Conservation (phyloP, 2,797 vertebrate species). For the Thunnus albacares region DNA sequence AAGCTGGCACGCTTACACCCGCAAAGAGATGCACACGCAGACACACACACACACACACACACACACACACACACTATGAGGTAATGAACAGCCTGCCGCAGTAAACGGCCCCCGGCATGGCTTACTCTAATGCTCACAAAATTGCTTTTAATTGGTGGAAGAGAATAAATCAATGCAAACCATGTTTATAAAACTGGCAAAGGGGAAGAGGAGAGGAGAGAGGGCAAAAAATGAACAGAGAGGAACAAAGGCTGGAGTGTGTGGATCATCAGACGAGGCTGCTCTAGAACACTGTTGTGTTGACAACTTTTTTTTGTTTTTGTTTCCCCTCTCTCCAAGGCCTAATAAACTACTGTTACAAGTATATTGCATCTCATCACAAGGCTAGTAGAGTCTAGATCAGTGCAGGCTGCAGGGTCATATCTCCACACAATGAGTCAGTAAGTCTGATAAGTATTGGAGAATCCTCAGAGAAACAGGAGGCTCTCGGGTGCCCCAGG, state of each 20-base stretch:
- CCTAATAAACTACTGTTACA: conserved; percentile 16
- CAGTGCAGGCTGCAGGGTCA: conserved; percentile 33
- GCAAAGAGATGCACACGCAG: conserved; percentile 15
- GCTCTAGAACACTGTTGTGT: conserved; percentile 13
- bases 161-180: conserved; percentile 81
- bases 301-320: conserved; percentile 11
- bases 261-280: conserved; percentile 40
- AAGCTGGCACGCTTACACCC: not conserved
- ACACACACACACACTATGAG: conserved; percentile 48
- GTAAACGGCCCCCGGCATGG: conserved; percentile 66
- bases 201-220: conserved; percentile 31
- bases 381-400: conserved; percentile 16
- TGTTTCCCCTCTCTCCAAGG: not conserved
- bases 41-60: conserved; percentile 43
- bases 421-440: conserved; percentile 45
- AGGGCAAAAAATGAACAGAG: conserved; percentile 14
- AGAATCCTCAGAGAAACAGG: conserved; percentile 57
- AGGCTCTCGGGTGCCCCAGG: conserved; percentile 12
- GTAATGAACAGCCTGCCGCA: conserved; percentile 71
- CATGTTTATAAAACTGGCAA: conserved; percentile 64
- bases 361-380: conserved; percentile 22
- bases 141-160: conserved; percentile 83
- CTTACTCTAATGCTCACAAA: conserved; percentile 79
- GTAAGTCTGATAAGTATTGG: conserved; percentile 49
- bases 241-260: conserved; percentile 21